Evolutionary conservation across 2,113 vertebrate genomes (phyloP).

Genomic region (Physeter macrocephalus): DNA sequence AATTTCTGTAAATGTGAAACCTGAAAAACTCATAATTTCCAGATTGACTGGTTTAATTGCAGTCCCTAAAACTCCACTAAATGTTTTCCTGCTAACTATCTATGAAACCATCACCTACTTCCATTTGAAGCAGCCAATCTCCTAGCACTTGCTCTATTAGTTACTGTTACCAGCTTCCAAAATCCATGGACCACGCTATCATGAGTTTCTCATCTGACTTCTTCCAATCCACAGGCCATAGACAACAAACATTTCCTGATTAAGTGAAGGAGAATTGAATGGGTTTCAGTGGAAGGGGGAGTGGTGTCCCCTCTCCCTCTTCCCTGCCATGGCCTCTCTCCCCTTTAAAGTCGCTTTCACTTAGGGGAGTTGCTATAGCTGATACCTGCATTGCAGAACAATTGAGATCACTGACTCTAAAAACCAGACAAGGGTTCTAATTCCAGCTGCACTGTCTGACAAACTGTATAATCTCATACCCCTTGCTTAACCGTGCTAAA

Average conservation of each 20-base stretch:
- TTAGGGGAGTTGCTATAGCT: neutral
- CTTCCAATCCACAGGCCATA: neutral
- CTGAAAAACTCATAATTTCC: constrained; percentile 12
- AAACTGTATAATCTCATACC: neutral
- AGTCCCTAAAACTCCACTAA: neutral
- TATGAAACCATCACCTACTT: neutral
- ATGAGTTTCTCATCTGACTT: neutral
- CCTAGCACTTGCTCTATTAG: neutral
- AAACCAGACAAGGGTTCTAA: neutral
- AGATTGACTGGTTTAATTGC: neutral
- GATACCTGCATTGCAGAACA: neutral
- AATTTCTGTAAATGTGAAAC: neutral
- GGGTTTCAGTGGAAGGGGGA: neutral
- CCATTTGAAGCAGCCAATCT: neutral
- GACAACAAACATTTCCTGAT: neutral
- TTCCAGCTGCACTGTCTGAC: neutral
- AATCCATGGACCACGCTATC: neutral
- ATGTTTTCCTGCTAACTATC: neutral
- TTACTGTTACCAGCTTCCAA: neutral
- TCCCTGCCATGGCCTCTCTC: neutral
- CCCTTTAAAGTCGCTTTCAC: neutral
- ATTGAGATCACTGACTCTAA: neutral
- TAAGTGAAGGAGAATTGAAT: neutral
- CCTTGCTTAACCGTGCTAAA: neutral
- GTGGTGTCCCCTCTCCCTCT: neutral